A percentile compares a stretch with the other conserved stretches of the same genome.
These are phyloP conservation scores for Trogon melanurus DNA, from an alignment of 2,113 vertebrate species.

Conservation along the genomic window DNA sequence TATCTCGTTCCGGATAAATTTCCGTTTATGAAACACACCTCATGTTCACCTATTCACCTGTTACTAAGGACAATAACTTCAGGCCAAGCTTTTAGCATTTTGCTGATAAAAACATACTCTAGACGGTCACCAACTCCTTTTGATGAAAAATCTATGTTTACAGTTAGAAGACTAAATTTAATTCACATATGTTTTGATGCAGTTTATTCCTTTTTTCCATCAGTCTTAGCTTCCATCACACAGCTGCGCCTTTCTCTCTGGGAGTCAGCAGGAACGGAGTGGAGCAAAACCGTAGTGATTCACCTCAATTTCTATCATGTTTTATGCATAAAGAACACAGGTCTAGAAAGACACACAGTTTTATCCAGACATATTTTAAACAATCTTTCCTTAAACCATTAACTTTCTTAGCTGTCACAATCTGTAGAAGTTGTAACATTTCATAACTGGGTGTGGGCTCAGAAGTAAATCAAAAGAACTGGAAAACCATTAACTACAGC, in stretches of 20 bases:
- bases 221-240: neutral
- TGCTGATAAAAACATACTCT: neutral
- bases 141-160: neutral
- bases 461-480: neutral
- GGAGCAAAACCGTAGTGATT: neutral
- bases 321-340: neutral
- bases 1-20: neutral
- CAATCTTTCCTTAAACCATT: neutral
- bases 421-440: neutral
- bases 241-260: neutral
- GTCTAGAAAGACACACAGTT: neutral
- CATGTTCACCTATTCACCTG: neutral
- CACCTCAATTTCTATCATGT: neutral
- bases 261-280: neutral
- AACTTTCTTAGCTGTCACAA: neutral
- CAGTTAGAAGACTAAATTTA: neutral
- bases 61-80: neutral
- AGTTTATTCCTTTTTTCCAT: neutral
- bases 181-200: neutral
- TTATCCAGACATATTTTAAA: neutral
- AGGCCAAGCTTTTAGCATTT: neutral
- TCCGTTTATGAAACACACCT: neutral
- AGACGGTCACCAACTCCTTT: neutral
- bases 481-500: conserved; percentile 8
- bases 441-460: neutral